Conservation (phyloP, 2,113 vertebrate species). For the Lontra canadensis region DNA sequence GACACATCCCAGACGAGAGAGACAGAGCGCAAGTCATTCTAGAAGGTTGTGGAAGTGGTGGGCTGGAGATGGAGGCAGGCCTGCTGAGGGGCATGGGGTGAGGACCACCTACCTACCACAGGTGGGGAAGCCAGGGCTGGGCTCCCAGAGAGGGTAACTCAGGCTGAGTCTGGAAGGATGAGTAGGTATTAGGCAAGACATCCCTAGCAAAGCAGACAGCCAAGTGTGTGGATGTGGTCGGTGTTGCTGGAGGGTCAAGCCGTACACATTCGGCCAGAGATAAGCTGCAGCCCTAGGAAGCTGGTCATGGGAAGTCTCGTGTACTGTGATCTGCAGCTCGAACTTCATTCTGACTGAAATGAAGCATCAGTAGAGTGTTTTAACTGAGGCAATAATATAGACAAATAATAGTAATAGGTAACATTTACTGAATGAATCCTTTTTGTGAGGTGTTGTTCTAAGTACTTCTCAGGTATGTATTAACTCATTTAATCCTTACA, state of each 20-base stretch:
- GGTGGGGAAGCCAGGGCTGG: background rate
- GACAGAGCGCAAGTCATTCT: background rate
- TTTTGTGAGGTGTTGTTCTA: background rate
- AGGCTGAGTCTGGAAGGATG: background rate
- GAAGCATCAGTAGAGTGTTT: background rate
- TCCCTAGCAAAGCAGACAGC: background rate
- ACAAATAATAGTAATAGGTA: background rate
- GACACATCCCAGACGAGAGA: background rate
- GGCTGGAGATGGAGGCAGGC: background rate
- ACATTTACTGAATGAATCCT: background rate
- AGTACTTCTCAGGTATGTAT: background rate
- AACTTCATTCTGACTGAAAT: background rate
- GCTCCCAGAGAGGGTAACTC: background rate
- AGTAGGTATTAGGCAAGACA: background rate
- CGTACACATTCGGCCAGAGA: background rate
- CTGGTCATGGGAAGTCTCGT: background rate
- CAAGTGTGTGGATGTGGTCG: background rate
- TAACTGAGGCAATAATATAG: background rate
- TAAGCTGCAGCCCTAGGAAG: background rate
- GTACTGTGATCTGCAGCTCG: background rate
- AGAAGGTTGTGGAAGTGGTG: background rate
- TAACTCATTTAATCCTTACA: background rate
- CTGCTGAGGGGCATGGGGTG: fast-evolving
- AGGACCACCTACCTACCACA: background rate
- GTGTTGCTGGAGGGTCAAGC: background rate